A percentile compares a stretch with the other conserved stretches of the same genome.
phyloP scores from a whole-genome alignment of 2,113 vertebrate genomes.

The Rhombomys opimus region DNA sequence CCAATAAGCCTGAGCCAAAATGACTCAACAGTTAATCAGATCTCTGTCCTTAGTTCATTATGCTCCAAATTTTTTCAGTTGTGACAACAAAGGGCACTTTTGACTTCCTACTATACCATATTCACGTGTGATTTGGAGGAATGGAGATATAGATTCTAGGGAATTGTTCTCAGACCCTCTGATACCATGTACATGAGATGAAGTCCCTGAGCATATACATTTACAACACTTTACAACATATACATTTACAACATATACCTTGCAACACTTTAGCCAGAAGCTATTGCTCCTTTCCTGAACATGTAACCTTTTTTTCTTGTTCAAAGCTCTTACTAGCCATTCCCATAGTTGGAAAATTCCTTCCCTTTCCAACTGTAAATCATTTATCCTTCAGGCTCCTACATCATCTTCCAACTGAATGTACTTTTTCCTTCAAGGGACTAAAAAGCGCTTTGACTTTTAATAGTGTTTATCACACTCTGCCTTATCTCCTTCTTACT shows the following conservation, averaged over 20 bases:
- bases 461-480: not conserved
- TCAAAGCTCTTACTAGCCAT: slow-evolving; percentile 7
- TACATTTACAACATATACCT: not conserved
- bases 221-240: slow-evolving; percentile 18
- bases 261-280: not conserved
- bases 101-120: not conserved
- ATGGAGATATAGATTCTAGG: not conserved
- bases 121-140: not conserved
- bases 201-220: not conserved
- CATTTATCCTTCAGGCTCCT: not conserved
- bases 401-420: not conserved
- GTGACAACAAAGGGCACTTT: slow-evolving; percentile 18
- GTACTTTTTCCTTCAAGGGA: slow-evolving; percentile 8
- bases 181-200: not conserved
- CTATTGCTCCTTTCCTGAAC: slow-evolving; percentile 3
- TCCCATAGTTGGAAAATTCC: slow-evolving; percentile 6
- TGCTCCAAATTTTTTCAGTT: not conserved
- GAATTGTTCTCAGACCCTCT: not conserved
- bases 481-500: not conserved
- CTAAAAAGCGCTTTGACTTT: slow-evolving; percentile 12
- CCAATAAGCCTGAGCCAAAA: slow-evolving; percentile 52
- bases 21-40: slow-evolving; percentile 61
- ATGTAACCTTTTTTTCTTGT: not conserved
- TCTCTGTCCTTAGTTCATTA: slow-evolving; percentile 6
- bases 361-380: not conserved